These are phyloP conservation scores for Paelopatides confundens DNA, from an alignment of 53 echinoderm and acorn worm genomes.

Conservation along the genomic window DNA sequence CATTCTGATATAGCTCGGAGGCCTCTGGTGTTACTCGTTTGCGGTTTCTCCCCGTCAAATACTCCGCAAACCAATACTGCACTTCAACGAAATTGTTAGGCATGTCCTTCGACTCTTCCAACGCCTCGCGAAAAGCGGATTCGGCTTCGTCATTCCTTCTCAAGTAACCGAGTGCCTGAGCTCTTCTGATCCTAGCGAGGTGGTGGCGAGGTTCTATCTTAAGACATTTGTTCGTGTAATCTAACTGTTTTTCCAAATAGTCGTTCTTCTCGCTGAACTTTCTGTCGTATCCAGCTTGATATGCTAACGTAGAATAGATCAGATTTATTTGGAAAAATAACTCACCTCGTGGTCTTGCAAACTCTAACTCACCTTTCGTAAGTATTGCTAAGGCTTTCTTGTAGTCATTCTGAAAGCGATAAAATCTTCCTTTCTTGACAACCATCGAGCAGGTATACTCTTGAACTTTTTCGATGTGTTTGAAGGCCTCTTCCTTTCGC, in stretches of 20 bases:
- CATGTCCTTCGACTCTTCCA: neutral
- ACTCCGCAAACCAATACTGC: neutral
- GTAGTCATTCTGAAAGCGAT: neutral
- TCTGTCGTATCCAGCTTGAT: neutral
- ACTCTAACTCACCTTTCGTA: neutral
- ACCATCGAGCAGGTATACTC: neutral
- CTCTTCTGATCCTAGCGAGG: neutral
- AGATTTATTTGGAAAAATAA: conserved; percentile 11
- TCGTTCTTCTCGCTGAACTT: neutral
- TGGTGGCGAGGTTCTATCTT: neutral
- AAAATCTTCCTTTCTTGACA: conserved; percentile 14
- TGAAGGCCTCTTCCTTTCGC: neutral
- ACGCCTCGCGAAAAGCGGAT: neutral
- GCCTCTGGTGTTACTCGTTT: neutral
- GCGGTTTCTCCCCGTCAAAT: neutral
- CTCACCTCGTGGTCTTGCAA: neutral
- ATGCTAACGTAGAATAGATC: neutral
- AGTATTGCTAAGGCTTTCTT: neutral
- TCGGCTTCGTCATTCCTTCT: neutral
- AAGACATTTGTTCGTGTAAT: neutral
- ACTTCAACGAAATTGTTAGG: neutral
- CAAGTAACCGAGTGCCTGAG: neutral
- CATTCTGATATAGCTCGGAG: neutral
- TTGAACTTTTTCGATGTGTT: neutral
- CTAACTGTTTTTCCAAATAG: neutral